Evolutionary conservation across 1,140 invertebrate genomes (phyloP), one percentile per base, ranked within the genome.

Genomic region (Drosophila ercepeae): DNA sequence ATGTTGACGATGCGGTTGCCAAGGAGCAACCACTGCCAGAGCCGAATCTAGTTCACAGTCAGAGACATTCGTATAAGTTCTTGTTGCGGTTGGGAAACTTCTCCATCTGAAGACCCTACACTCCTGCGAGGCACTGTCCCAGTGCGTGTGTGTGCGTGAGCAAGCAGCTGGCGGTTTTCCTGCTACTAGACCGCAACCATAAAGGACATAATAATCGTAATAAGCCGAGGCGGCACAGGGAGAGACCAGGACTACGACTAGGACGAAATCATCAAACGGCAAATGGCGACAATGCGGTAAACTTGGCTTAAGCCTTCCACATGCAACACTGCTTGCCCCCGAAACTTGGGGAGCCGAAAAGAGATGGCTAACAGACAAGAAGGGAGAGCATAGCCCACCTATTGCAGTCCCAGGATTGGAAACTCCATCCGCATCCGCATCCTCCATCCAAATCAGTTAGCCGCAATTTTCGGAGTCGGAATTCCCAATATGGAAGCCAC

Each of bases 281-380:
- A 68, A 48, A 48, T 51, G 71, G 61, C 73, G 75, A 78, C 60
- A 78, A 79, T 78, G 70, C 53, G 63, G 60, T 65, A 51, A 75
- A 57, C 53, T 53, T 68, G 72, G 67, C 61, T 68, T 63, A 54
- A 68, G 57, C 59, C 55, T 68, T 61, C 50, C 34, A 53, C 21
- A 49, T 41, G 51, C 45, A 34, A 57, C 16, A 46, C 25, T 45
- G 11, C 14, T 6, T 25, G 23, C 3, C 21, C 18, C 21, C 25
- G 21, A 21, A 21, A 21, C 2, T 21, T 21, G 36, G 36, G n/a
- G 11, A 1, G 5, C 2, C 4, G n/a, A 13, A 13, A 1, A 3
- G 32, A 34, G n/a, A 34, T n/a, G 2, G 32, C n/a, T n/a, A n/a
- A 13, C 1, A 34, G n/a, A 34, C 4, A 6, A 11, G n/a, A 2